Evolutionary conservation across 2,113 vertebrate genomes (phyloP).

Genomic region (Indicator indicator): DNA sequence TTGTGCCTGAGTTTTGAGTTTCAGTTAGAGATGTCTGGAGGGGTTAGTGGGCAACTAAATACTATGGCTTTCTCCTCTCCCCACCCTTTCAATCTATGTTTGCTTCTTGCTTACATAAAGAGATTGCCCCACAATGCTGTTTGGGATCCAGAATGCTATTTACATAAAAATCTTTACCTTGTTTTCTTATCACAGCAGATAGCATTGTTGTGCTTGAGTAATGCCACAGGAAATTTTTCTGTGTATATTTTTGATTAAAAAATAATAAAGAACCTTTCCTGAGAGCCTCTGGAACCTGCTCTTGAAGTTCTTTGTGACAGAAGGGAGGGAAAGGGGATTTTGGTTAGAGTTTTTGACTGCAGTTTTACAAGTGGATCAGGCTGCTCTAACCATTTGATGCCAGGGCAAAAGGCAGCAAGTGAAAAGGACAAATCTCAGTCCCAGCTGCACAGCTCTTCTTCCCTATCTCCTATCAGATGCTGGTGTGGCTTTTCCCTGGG

Average conservation of each 20-base stretch:
- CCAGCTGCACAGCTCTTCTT: neutral
- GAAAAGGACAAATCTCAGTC: neutral
- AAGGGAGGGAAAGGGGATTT: neutral
- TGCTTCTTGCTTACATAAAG: rapidly evolving
- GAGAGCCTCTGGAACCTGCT: neutral
- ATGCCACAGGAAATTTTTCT: slow-evolving; percentile 33
- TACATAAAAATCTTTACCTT: neutral
- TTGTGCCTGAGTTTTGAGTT: neutral
- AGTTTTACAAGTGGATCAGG: neutral
- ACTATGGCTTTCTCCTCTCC: neutral
- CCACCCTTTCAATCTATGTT: rapidly evolving
- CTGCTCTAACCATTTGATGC: neutral
- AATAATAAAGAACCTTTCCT: neutral
- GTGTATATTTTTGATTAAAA: neutral
- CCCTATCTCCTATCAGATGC: neutral
- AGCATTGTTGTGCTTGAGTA: slow-evolving; percentile 33
- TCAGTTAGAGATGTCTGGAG: neutral
- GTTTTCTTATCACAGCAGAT: slow-evolving; percentile 36
- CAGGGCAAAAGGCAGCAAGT: neutral
- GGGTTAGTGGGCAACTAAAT: neutral
- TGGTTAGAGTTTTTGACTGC: neutral
- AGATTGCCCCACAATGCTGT: neutral
- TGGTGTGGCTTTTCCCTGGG: neutral
- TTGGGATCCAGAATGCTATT: neutral
- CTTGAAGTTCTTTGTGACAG: neutral